These are phyloP conservation scores for Zaprionus lineosus DNA, from an alignment of 2,888 invertebrate species.

Conservation along the genomic window DNA sequence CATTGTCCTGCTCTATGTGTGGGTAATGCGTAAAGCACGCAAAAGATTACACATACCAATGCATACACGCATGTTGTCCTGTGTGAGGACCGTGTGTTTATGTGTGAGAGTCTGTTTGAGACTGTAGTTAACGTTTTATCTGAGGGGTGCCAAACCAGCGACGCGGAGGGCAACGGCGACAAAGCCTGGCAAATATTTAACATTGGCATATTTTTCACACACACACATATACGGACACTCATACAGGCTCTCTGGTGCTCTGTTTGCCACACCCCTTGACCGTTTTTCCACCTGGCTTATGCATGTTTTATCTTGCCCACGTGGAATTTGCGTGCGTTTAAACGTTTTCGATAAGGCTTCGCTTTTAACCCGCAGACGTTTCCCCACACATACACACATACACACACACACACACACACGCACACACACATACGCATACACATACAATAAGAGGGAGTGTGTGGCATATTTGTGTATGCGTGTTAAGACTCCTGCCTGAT, in stretches of 20 bases:
- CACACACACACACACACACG: background rate
- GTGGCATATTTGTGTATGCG: constrained; percentile 75
- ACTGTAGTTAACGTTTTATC: constrained; percentile 75
- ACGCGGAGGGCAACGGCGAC: constrained; percentile 46
- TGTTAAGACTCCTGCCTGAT: constrained; percentile 76
- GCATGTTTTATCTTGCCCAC: constrained; percentile 78
- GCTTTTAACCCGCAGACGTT: constrained; percentile 73
- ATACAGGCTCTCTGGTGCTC: constrained; percentile 7
- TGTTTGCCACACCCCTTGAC: constrained; percentile 41
- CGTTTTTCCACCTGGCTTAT: constrained; percentile 63
- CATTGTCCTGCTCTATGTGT: constrained; percentile 56
- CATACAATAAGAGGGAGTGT: constrained; percentile 32
- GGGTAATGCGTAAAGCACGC: constrained; percentile 79
- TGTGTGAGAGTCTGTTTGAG: constrained; percentile 38
- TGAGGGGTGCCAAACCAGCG: constrained; percentile 69
- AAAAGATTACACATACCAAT: constrained; percentile 75
- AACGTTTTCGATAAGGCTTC: constrained; percentile 79
- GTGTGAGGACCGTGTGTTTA: constrained; percentile 7
- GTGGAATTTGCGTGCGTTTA: constrained; percentile 80
- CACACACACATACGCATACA: constrained; percentile 20
- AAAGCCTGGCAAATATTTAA: constrained; percentile 74
- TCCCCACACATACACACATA: background rate
- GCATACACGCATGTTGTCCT: constrained; percentile 27
- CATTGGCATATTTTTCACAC: constrained; percentile 77
- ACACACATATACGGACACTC: constrained; percentile 37